Evolutionary conservation across 2,888 invertebrate genomes (phyloP), one percentile per base, ranked within the genome.

Genomic region (Callosobruchus maculatus): DNA sequence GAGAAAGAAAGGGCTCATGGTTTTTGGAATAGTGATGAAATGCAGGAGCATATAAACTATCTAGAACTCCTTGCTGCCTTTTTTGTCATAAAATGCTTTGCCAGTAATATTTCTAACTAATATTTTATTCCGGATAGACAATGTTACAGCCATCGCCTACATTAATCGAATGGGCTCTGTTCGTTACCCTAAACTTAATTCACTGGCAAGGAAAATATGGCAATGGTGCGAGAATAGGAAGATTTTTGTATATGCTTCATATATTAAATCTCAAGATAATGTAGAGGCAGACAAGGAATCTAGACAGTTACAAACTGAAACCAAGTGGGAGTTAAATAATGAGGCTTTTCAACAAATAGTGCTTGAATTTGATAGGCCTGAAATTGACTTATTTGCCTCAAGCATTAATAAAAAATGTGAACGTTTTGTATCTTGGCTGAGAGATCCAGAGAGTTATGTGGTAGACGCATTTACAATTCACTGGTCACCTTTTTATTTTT

Each of bases 331-430:
- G 2, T 30, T 75, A 71, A 66, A 21, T 49, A 22, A 69, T 7
- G 13, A 13, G 20, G 69, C 69, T 13, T 73, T 71, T 73, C 22
- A 73, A 49, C 31, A 73, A 2, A 74, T 74, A 20, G 21, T 68
- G 20, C 72, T 21, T n/a, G 22, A n/a, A 49, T 71, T 71, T 49
- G 21, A 22, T 66, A 67, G 21, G 66, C 72, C 72, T 13, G 21
- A n/a, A n/a, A 66, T 75, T 22, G 75, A 75, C 67, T 30, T n/a
- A n/a, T n/a, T n/a, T n/a, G n/a, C n/a, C n/a, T n/a, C n/a, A n/a
- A n/a, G n/a, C n/a, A n/a, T n/a, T 75, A 21, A 71, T 74, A 21
- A 30, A 49, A 74, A 74, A 73, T 74, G 72, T 18, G n/a, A 26
- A n/a, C 21, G 21, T 20, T 70, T 69, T 70, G 49, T 73, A 20